Evolutionary conservation across 1,140 invertebrate species (phyloP).

Genomic region (Oryzaephilus surinamensis): DNA sequence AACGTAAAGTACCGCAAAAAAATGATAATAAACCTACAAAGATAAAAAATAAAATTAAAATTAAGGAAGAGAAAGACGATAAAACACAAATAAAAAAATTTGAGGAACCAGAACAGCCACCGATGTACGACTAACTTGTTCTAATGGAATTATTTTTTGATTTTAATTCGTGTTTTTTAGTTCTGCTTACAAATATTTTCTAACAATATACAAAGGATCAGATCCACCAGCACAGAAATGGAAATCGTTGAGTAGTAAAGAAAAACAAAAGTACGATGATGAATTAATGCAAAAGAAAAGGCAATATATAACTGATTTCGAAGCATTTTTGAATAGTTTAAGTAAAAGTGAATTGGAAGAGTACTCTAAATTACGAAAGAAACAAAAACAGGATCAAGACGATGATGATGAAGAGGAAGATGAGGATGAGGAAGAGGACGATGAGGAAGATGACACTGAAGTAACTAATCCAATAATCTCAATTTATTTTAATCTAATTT

Average conservation of each 20-base stretch:
- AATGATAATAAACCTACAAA: slow-evolving; percentile 8
- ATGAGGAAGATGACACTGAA: too few relatives aligned
- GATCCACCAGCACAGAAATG: slow-evolving; percentile 30
- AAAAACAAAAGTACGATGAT: slow-evolving; percentile 34
- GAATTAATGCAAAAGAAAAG: slow-evolving; percentile 29
- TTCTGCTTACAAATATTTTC: slow-evolving; percentile 35
- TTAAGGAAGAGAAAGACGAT: slow-evolving; percentile 7
- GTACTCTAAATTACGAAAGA: slow-evolving; percentile 19
- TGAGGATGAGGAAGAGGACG: too few relatives aligned
- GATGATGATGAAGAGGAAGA: slow-evolving; percentile 4
- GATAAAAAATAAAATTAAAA: background rate
- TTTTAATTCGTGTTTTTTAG: slow-evolving; percentile 19
- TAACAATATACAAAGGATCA: slow-evolving; percentile 27
- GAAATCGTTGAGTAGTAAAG: slow-evolving; percentile 28
- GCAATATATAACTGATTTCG: slow-evolving; percentile 37
- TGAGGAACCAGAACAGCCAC: slow-evolving; percentile 35
- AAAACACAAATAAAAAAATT: slow-evolving; percentile 12
- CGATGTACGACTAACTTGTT: slow-evolving; percentile 29
- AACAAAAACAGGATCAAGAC: slow-evolving; percentile 2
- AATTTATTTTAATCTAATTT: too few relatives aligned
- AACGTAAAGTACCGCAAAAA: too few relatives aligned
- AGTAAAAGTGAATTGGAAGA: slow-evolving; percentile 31
- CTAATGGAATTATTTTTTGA: background rate
- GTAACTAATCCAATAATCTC: too few relatives aligned
- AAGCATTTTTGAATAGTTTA: slow-evolving; percentile 37